These are phyloP conservation scores for Notodonta dromedarius DNA, from an alignment of 2,888 invertebrate species.

Conservation along the genomic window DNA sequence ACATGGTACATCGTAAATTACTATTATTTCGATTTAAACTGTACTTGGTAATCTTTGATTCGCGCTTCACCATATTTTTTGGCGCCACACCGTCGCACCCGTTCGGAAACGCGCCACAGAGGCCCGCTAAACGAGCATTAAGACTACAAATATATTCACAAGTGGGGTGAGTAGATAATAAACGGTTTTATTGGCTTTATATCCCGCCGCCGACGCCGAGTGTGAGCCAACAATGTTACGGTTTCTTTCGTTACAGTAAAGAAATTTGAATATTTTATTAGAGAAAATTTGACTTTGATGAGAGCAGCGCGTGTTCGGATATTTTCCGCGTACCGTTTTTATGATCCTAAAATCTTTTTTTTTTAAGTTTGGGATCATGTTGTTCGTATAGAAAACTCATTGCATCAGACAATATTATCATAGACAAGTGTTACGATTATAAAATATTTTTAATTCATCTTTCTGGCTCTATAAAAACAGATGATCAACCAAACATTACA, in stretches of 20 bases:
- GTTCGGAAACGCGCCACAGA: conserved; percentile 47
- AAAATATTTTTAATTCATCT: background rate
- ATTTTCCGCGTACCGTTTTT: conserved; percentile 9
- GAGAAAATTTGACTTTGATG: conserved; percentile 34
- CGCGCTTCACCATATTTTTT: conserved; percentile 22
- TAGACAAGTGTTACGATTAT: background rate
- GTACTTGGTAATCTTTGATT: too few relatives aligned
- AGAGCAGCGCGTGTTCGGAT: conserved; percentile 17
- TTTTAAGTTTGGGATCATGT: background rate
- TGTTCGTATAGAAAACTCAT: too few relatives aligned
- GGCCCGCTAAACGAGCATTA: conserved; percentile 61
- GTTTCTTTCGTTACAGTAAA: conserved; percentile 50
- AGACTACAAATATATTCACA: conserved; percentile 66
- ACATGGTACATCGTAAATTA: too few relatives aligned
- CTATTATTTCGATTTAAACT: too few relatives aligned
- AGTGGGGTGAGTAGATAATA: conserved; percentile 68
- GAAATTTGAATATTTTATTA: conserved; percentile 55
- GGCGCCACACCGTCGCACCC: conserved; percentile 67
- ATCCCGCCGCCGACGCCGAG: conserved; percentile 42
- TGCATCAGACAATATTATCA: background rate
- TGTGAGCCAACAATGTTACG: conserved; percentile 56
- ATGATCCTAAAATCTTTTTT: background rate
- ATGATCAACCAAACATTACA: background rate
- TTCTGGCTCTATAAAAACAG: background rate
- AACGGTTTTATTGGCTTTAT: conserved; percentile 74